A percentile compares a stretch with the other conserved stretches of the same genome.
phyloP scores from a whole-genome alignment of 2,888 invertebrate species.

The Aphidius colemani region DNA sequence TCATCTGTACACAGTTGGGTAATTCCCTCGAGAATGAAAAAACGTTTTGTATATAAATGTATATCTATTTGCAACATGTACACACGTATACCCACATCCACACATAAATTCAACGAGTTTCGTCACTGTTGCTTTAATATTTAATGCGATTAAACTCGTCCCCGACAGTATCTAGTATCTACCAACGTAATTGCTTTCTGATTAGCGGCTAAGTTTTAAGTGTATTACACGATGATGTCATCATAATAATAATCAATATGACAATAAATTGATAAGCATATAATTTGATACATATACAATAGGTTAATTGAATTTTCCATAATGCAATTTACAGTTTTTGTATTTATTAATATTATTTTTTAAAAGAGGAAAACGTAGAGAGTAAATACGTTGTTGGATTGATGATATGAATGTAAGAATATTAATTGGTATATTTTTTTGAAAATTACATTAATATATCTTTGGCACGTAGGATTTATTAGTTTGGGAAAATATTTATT shows the following conservation, averaged over 20 bases:
- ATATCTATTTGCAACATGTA: too few relatives aligned
- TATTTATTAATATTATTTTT: too few relatives aligned
- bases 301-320: too few relatives aligned
- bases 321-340: too few relatives aligned
- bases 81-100: not conserved
- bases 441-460: too few relatives aligned
- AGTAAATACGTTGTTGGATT: too few relatives aligned
- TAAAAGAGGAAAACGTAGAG: too few relatives aligned
- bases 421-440: too few relatives aligned
- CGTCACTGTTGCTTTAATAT: conserved; percentile 50
- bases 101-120: conserved; percentile 15
- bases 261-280: not conserved
- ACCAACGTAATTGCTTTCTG: conserved; percentile 56
- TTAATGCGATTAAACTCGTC: conserved; percentile 58
- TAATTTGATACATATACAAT: too few relatives aligned
- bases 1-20: not conserved
- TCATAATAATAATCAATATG: not conserved
- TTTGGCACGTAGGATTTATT: too few relatives aligned
- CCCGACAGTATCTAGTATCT: conserved; percentile 46
- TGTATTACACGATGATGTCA: conserved; percentile 25
- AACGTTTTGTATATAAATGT: conserved; percentile 2
- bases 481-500: too few relatives aligned
- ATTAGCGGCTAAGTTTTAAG: conserved; percentile 54
- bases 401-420: too few relatives aligned
- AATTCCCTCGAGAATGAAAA: not conserved